Conservation (phyloP, 92 coral and sea anemone species). For the Phenganax marumi region DNA sequence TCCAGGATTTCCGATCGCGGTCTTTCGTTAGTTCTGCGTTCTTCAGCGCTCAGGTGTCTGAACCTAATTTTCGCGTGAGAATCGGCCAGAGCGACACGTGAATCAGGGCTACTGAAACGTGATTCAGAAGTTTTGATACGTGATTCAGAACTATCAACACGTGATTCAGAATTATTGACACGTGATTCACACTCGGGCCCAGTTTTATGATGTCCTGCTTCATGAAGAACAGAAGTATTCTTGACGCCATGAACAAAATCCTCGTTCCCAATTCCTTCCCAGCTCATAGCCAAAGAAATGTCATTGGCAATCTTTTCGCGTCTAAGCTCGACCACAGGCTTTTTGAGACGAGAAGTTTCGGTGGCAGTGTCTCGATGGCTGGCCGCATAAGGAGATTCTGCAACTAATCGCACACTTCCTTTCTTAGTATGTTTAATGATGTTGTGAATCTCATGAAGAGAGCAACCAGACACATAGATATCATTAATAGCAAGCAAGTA, state of each 20-base stretch:
- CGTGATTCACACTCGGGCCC: slow-evolving; percentile 17
- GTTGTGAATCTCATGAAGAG: slow-evolving; percentile 58
- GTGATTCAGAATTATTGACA: background rate
- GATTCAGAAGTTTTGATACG: background rate
- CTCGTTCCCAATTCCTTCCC: slow-evolving; percentile 59
- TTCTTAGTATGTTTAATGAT: slow-evolving; percentile 74
- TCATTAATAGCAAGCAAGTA: slow-evolving; percentile 69
- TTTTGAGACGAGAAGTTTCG: slow-evolving; percentile 4
- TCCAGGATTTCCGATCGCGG: slow-evolving; percentile 30
- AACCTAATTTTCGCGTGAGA: background rate
- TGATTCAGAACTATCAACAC: background rate
- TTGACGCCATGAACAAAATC: slow-evolving; percentile 34
- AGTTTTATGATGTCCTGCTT: background rate
- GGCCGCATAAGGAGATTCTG: slow-evolving; percentile 50
- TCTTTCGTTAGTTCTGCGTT: background rate
- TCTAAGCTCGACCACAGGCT: background rate
- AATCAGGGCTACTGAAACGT: background rate
- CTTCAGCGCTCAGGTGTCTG: background rate
- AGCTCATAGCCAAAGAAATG: slow-evolving; percentile 32
- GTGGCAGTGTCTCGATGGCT: background rate
- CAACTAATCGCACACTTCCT: slow-evolving; percentile 72
- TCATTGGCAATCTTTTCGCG: background rate
- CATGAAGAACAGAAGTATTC: background rate
- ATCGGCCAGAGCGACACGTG: background rate
- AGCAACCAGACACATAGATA: slow-evolving; percentile 53